phyloP scores from a whole-genome alignment of 1,140 invertebrate species.

The Ostrea edulis region DNA sequence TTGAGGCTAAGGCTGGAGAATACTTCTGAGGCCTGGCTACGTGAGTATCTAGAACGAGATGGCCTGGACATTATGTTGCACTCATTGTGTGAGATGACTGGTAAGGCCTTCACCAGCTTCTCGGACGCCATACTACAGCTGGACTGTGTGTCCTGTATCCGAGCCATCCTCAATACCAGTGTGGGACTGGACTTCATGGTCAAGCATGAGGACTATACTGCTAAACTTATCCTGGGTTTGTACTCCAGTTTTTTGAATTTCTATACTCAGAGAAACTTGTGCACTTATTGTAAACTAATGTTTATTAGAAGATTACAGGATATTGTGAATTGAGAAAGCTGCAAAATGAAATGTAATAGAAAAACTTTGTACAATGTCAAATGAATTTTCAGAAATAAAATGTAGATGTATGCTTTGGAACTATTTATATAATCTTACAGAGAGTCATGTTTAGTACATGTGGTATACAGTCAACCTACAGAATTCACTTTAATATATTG shows the following conservation, averaged over 20 bases:
- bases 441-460: too few species aligned
- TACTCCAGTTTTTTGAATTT: background rate
- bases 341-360: too few species aligned
- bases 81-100: slow-evolving; percentile 66
- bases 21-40: slow-evolving; percentile 62
- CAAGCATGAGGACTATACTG: slow-evolving; percentile 50
- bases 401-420: too few species aligned
- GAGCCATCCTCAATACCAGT: slow-evolving; percentile 64
- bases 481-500: too few species aligned
- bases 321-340: too few species aligned
- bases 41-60: slow-evolving; percentile 67
- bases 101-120: slow-evolving; percentile 65
- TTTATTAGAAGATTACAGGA: too few species aligned
- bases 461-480: too few species aligned
- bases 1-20: slow-evolving; percentile 62
- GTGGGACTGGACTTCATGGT: slow-evolving; percentile 63
- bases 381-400: too few species aligned
- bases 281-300: too few species aligned
- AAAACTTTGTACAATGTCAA: too few species aligned
- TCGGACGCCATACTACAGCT: slow-evolving; percentile 70
- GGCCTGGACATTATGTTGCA: slow-evolving; percentile 67
- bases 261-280: background rate
- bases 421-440: too few species aligned
- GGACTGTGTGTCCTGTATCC: slow-evolving; percentile 70
- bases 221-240: slow-evolving; percentile 64